phyloP scores from a whole-genome alignment of 2,888 invertebrate genomes.

The Rotaria magnacalcarata region DNA sequence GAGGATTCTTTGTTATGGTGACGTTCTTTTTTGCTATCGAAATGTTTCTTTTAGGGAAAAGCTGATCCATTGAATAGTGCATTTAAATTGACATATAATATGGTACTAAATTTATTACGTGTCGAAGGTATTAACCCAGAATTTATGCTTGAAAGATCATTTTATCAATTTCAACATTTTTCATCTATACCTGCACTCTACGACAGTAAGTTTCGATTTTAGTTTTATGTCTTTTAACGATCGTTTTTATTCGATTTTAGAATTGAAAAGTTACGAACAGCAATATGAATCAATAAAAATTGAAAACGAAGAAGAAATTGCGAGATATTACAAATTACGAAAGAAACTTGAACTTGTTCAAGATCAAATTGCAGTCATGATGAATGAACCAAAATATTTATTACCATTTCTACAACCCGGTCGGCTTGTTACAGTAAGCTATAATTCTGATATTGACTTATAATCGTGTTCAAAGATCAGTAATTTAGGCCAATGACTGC shows the following conservation, averaged over 20 bases:
- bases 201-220: constrained; percentile 63
- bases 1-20: constrained; percentile 50
- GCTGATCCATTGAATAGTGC: constrained; percentile 96
- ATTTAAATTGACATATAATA: constrained; percentile 97
- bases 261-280: constrained; percentile 40
- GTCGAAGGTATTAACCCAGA: constrained; percentile 99
- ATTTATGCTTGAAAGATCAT: constrained; percentile 94
- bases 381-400: constrained; percentile 79
- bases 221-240: background rate
- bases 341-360: constrained; percentile 73
- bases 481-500: too few relatives aligned
- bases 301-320: constrained; percentile 71
- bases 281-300: constrained; percentile 60
- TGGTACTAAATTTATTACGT: constrained; percentile 89
- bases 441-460: too few relatives aligned
- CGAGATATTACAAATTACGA: constrained; percentile 77
- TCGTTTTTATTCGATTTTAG: background rate
- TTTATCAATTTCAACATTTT: constrained; percentile 98
- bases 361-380: constrained; percentile 71
- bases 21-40: too few relatives aligned
- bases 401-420: constrained; percentile 91
- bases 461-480: too few relatives aligned
- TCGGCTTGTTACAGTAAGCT: constrained; percentile 70
- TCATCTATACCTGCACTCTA: constrained; percentile 79
- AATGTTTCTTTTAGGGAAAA: constrained; percentile 61